phyloP scores from a whole-genome alignment of 2,888 invertebrate species.

The Adineta ricciae region DNA sequence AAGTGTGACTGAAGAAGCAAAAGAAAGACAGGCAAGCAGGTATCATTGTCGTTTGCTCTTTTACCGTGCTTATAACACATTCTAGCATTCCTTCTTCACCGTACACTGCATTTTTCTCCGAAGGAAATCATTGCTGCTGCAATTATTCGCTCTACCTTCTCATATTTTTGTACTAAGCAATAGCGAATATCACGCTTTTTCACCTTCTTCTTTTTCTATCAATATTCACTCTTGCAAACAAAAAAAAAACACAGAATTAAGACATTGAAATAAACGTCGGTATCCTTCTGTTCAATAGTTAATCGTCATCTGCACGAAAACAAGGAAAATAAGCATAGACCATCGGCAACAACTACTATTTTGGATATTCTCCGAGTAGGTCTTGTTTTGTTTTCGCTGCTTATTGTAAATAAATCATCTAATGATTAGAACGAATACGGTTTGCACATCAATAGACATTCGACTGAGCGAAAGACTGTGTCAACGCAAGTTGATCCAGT shows the following conservation, averaged over 20 bases:
- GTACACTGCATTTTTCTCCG: no score
- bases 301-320: neutral
- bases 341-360: neutral
- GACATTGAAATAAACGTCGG: neutral
- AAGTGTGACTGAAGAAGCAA: slow-evolving; percentile 9
- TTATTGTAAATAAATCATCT: neutral
- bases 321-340: neutral
- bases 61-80: neutral
- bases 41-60: neutral
- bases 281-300: neutral
- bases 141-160: neutral
- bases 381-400: neutral
- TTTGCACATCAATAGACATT: neutral
- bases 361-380: neutral
- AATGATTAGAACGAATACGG: neutral
- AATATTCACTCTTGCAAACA: neutral
- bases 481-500: neutral
- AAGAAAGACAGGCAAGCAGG: neutral
- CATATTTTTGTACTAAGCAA: neutral
- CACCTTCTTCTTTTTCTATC: neutral
- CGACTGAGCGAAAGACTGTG: neutral
- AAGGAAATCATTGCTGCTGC: no score
- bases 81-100: neutral
- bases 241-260: neutral
- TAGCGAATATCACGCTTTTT: neutral